These are phyloP conservation scores for Halisarca cf. caerulea DNA, from an alignment of 37 sponge, comb jelly and placozoan species.

Conservation along the genomic window DNA sequence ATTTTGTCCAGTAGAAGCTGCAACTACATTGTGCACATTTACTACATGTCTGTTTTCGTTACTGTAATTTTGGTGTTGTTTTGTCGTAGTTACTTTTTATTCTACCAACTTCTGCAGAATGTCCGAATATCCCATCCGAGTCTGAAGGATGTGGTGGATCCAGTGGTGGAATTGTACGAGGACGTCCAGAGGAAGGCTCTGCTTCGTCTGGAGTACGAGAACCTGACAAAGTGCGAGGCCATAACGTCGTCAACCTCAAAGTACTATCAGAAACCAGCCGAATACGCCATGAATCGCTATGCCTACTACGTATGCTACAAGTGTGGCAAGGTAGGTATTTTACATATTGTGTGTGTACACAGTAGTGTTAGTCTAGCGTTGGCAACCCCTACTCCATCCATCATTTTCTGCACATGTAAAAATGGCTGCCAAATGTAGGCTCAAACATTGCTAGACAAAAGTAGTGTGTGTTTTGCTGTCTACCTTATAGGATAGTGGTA, in stretches of 20 bases:
- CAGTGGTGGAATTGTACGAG: slow-evolving; percentile 72
- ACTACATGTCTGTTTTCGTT: too few relatives aligned
- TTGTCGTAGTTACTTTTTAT: not conserved
- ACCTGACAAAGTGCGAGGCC: slow-evolving; percentile 82
- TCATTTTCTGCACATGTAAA: too few relatives aligned
- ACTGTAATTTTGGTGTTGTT: too few relatives aligned
- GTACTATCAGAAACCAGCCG: slow-evolving; percentile 91
- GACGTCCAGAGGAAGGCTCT: slow-evolving; percentile 89
- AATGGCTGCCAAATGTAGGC: too few relatives aligned
- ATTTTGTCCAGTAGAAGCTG: too few relatives aligned
- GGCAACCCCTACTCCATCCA: too few relatives aligned
- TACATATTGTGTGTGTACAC: too few relatives aligned
- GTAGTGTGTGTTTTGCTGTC: too few relatives aligned
- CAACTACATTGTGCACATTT: too few relatives aligned
- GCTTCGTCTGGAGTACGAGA: slow-evolving; percentile 94
- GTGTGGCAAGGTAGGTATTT: slow-evolving; percentile 79
- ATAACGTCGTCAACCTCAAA: slow-evolving; percentile 75
- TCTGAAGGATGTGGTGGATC: slow-evolving; percentile 73
- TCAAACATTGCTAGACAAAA: too few relatives aligned
- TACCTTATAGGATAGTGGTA: too few relatives aligned
- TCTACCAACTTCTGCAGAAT: slow-evolving; percentile 64
- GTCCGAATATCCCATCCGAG: slow-evolving; percentile 73
- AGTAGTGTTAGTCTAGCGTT: too few relatives aligned
- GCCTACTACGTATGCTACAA: slow-evolving; percentile 97
- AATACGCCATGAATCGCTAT: slow-evolving; percentile 92